Conservation (phyloP, 2,113 vertebrate species). For the Procavia capensis region DNA sequence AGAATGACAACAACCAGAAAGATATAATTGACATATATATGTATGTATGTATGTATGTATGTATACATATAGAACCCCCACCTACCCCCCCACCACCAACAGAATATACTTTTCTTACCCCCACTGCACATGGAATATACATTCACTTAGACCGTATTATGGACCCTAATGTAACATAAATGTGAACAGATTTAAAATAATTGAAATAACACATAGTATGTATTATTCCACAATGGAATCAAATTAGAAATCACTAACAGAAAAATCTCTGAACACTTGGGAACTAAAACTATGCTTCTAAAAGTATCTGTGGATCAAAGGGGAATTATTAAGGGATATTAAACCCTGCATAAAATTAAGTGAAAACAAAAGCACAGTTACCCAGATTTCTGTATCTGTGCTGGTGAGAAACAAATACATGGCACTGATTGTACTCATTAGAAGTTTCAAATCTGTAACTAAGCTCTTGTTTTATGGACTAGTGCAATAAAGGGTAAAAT, state of each 20-base stretch:
- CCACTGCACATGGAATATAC: background rate
- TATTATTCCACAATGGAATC: background rate
- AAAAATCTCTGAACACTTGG: background rate
- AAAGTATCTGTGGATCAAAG: background rate
- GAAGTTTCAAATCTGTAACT: background rate
- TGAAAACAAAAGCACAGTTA: too few relatives aligned
- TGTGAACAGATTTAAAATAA: background rate
- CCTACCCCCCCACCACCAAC: background rate
- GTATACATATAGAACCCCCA: background rate
- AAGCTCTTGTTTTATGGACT: background rate
- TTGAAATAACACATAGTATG: background rate
- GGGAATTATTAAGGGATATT: background rate
- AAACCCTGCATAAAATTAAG: background rate
- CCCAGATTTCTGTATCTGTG: too few relatives aligned
- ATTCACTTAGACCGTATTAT: background rate
- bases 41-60: too few relatives aligned
- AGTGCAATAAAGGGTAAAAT: background rate
- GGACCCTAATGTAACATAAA: background rate
- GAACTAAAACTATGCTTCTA: background rate
- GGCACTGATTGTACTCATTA: background rate
- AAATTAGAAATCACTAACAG: background rate
- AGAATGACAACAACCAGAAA: background rate
- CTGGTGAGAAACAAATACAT: background rate
- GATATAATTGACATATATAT: background rate
- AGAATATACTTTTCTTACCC: background rate